Evolutionary conservation across 2,113 vertebrate species (phyloP).

Genomic region (Pyrgilauda ruficollis): DNA sequence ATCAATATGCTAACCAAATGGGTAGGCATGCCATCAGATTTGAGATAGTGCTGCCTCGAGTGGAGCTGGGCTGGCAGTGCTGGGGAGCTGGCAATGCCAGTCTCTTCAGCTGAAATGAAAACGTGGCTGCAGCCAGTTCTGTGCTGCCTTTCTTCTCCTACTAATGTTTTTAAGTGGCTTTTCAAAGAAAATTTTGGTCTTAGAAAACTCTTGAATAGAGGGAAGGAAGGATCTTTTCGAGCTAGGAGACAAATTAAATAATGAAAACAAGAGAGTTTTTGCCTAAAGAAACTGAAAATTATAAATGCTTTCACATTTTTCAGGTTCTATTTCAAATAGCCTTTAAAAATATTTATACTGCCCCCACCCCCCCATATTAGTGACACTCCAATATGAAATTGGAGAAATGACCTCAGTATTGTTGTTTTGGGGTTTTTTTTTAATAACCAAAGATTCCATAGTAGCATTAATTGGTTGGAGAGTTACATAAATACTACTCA

Average conservation of each 20-base stretch:
- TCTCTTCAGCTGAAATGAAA: background rate
- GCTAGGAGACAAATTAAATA: background rate
- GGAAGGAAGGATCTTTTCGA: background rate
- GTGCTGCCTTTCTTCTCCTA: background rate
- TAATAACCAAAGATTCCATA: background rate
- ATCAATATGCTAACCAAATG: background rate
- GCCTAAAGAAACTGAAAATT: background rate
- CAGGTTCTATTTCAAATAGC: background rate
- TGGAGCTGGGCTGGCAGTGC: background rate
- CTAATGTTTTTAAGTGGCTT: background rate
- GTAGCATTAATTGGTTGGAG: background rate
- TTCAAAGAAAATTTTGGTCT: background rate
- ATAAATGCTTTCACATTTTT: background rate
- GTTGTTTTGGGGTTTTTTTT: background rate
- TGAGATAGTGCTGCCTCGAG: background rate
- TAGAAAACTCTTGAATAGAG: background rate
- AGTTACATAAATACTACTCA: background rate
- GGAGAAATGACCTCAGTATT: background rate
- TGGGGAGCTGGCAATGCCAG: background rate
- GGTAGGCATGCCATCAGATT: background rate
- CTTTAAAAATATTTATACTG: no score
- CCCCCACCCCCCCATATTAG: fast-evolving
- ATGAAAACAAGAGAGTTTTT: background rate
- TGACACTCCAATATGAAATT: background rate
- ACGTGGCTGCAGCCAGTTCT: background rate